Evolutionary conservation across 2,888 invertebrate species (phyloP).

Genomic region (Drosophila antonietae): DNA sequence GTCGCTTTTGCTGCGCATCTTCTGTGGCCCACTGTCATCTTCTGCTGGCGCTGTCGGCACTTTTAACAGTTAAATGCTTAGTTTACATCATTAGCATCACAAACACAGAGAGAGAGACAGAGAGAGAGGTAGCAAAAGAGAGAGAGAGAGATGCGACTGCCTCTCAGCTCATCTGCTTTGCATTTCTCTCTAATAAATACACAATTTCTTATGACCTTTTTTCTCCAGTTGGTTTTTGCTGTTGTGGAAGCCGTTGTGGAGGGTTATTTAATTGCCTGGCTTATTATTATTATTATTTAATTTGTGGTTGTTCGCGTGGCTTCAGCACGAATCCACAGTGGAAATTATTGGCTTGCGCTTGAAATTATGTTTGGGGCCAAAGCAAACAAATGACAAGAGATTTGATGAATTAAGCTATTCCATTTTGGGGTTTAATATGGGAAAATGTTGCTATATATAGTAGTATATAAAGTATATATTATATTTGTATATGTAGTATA

Average conservation of each 20-base stretch:
- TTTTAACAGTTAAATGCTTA: conserved; percentile 76
- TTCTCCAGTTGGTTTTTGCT: conserved; percentile 16
- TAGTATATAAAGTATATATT: not conserved
- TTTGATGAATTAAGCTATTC: not conserved
- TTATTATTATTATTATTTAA: conserved; percentile 65
- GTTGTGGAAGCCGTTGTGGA: conserved; percentile 22
- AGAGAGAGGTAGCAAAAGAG: no score
- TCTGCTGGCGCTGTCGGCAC: conserved; percentile 66
- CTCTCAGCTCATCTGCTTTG: conserved; percentile 26
- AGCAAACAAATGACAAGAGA: not conserved
- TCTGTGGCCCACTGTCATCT: conserved; percentile 40
- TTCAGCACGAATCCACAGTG: conserved; percentile 2
- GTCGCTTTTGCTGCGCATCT: conserved; percentile 39
- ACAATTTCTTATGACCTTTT: conserved; percentile 59
- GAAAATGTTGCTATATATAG: not conserved
- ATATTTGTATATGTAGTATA: no score
- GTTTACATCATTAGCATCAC: conserved; percentile 79
- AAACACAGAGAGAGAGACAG: not conserved
- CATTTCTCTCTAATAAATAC: conserved; percentile 62
- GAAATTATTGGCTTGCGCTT: conserved; percentile 3
- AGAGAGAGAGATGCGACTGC: not conserved
- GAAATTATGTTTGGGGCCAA: not conserved
- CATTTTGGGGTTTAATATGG: not conserved
- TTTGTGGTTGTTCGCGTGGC: conserved; percentile 45
- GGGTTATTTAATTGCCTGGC: conserved; percentile 51